Base-by-base conservation (phyloP, 2,888 invertebrate genomes). In the Ornithoptera priamus region DNA sequence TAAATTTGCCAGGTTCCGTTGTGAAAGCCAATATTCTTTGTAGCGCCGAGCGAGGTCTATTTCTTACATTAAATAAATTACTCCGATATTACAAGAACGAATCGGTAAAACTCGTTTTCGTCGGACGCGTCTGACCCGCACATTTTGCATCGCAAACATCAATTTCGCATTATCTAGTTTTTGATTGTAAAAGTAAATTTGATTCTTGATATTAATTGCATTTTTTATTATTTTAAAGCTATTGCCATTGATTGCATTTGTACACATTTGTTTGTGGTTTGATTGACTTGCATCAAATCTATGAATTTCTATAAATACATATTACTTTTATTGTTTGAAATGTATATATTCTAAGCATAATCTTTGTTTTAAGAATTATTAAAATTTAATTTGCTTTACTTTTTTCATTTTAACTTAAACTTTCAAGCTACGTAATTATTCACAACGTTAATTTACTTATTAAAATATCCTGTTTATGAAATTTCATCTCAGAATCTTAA, bases 21-120 rank as follows among this genome's bases (percentile, higher is more conserved):
- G 90, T 91, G 92, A 92, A 92, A 92, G 92, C 89, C 89, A 91
- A 91, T 90, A 92, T 92, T 92, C 91, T 91, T 92, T 91, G 91
- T 87, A 81, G 87, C 82, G 83, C 82, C 87, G 81, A 79, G 86
- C 89, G 85, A 87, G 85, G 85, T 90, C 85, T 89, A 87, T 90
- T 90, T 90, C 88, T 87, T 90, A 90, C 90, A 92, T 92, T 90
- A 92, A 91, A 92, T 92, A 92, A 92, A 91, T 92, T 90, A 90
- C 88, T 84, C 81, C 77, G 88, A 90, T 91, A 92, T 92, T 89
- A 92, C 91, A 87, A 89, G 88, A 92, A 90, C 90, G 89, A 90
- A 90, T 90, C 88, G 84, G 83, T 77, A 77, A 83, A 89, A 90
- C 89, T 87, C 83, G 89, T 88, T 89, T 82, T 85, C 78, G 81